Evolutionary conservation across 2,113 vertebrate genomes (phyloP), one percentile per base, ranked within the genome.

Genomic region (Electrona antarctica): DNA sequence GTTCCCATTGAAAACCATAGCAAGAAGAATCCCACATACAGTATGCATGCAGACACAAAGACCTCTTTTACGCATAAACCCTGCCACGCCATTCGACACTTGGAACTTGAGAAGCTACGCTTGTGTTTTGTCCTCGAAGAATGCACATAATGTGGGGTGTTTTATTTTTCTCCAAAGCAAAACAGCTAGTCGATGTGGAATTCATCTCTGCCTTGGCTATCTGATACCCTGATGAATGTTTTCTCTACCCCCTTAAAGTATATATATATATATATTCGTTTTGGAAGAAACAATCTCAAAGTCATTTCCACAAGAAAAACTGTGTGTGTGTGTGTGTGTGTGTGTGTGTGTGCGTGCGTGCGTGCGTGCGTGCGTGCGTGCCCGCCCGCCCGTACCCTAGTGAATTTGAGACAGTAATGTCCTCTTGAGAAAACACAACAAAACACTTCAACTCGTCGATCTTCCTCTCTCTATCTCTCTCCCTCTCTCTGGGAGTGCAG

Each of bases 371-470:
- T 56, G 54, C 4, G 7, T 2, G 7, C 14, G 8, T 56, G 58
- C 10, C 7, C 4, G 58, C 21, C 21, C 21, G 21, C 21, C 21
- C 21, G 21, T 4, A 41, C 33, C 33, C 33, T 41, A 3, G 33
- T 41, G 33, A 41, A 41, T 41, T 41, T 41, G 33, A 12, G 41
- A 56, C 62, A 80, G 67, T 57, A 59, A 85, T 85, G 64, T 75
- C 62, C 41, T 14, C 67, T 73, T 21, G 81, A 84, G 73, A 62
- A 84, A 80, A 45, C 59, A 61, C 84, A 78, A 87, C 76, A 73
- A 81, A 86, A 85, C 80, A 86, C 83, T 88, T 88, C 81, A 86
- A 80, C 78, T 79, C 58, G 61, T 65, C 85, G 83, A 89, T 87
- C 80, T 72, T 63, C 69, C 70, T 77, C 71, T 4, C 15, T 63